Evolutionary conservation across 2,888 invertebrate species (phyloP).

Genomic region (Coremacera marginata): DNA sequence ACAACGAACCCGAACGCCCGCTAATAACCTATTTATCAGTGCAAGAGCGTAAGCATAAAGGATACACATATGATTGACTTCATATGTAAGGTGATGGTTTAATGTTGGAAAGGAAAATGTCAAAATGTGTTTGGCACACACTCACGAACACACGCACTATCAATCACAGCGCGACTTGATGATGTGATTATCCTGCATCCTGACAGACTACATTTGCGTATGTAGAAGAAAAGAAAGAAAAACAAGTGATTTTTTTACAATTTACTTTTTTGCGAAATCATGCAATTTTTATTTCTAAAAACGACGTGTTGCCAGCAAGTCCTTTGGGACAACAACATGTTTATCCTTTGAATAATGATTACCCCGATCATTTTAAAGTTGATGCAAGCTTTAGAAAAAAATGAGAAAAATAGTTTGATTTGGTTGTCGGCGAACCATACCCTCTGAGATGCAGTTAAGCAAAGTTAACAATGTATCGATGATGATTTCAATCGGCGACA

Average conservation of each 20-base stretch:
- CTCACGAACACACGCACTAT: constrained; percentile 57
- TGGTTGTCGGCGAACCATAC: no score
- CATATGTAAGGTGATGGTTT: background rate
- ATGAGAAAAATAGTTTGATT: constrained; percentile 6
- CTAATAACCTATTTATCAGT: constrained; percentile 37
- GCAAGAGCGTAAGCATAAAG: background rate
- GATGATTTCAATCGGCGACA: background rate
- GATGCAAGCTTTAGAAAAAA: constrained; percentile 2
- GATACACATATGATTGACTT: constrained; percentile 26
- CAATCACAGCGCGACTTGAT: constrained; percentile 54
- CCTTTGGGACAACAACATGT: constrained; percentile 12
- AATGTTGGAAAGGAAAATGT: constrained; percentile 42
- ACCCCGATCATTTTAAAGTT: constrained; percentile 23
- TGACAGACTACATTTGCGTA: constrained; percentile 17
- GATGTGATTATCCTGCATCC: constrained; percentile 57
- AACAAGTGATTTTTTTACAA: background rate
- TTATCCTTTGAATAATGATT: constrained; percentile 28
- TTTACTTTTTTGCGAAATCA: background rate
- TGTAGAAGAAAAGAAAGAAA: background rate
- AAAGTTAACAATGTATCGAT: background rate
- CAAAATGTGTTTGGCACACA: constrained; percentile 51
- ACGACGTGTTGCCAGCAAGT: background rate
- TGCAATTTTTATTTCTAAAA: background rate
- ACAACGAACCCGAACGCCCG: constrained; percentile 25
- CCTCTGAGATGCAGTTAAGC: no score